Evolutionary conservation across 1,140 invertebrate species (phyloP).

Genomic region (Lasioglossum albipes): DNA sequence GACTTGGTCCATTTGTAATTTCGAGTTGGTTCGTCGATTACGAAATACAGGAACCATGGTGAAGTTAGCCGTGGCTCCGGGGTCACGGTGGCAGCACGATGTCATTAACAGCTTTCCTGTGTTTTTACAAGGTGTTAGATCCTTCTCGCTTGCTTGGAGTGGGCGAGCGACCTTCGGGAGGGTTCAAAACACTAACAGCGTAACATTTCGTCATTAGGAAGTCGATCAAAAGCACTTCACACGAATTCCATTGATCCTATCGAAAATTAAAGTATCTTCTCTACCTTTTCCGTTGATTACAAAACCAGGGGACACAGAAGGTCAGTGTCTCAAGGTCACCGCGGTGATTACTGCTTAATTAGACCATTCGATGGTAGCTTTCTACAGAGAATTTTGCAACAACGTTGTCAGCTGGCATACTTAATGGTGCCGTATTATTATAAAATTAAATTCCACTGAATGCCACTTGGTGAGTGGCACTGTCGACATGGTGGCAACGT

Average conservation of each 20-base stretch:
- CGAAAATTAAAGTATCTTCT: not conserved
- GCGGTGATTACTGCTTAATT: slow-evolving; percentile 49
- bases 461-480: too few species aligned
- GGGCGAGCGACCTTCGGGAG: not conserved
- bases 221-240: not conserved
- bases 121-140: not conserved
- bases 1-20: slow-evolving; percentile 20
- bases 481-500: not conserved
- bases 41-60: slow-evolving; percentile 19
- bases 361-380: slow-evolving; percentile 48
- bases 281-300: not conserved
- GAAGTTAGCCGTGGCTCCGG: slow-evolving; percentile 15
- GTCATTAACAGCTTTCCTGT: not conserved
- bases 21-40: slow-evolving; percentile 16
- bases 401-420: not conserved
- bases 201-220: not conserved
- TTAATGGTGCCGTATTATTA: not conserved
- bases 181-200: not conserved
- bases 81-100: slow-evolving; percentile 6
- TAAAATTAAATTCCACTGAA: slow-evolving; percentile 21
- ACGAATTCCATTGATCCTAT: not conserved
- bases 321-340: slow-evolving; percentile 37
- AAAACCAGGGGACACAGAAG: slow-evolving; percentile 41
- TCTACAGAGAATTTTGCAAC: slow-evolving; percentile 50
- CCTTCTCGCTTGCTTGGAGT: not conserved